Evolutionary conservation across 1,140 invertebrate genomes (phyloP), one percentile per base, ranked within the genome.

Genomic region (Lutraria rhynchaena): DNA sequence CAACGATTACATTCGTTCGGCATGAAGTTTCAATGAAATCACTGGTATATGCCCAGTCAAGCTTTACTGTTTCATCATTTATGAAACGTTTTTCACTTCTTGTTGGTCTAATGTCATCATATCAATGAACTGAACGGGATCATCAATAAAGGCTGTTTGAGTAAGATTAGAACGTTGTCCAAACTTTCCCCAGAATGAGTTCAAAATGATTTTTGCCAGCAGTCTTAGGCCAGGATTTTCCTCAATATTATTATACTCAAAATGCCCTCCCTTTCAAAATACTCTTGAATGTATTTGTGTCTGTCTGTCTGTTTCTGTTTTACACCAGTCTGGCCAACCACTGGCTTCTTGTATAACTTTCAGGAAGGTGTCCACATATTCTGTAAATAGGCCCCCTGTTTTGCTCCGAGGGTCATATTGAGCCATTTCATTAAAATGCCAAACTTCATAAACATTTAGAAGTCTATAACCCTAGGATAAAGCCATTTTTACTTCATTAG

Each of bases 261-360:
- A 9, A 13, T 75, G 37, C n/a, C 15, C 74, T 69, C 27, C 15
- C 24, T 24, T 82, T 81, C 9, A 81, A 85, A n/a, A 13, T 46
- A 55, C 76, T 63, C 49, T 53, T 22, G 49, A 5, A 33, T 22
- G 85, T 89, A 92, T 17, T 89, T 65, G 33, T 55, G 22, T 13
- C 92, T 86, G 63, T 92, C 93, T 87, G 19, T 49, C 1, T n/a
- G 51, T 51, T 63, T 74, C 15, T 74, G 85, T 61, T n/a, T n/a
- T n/a, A n/a, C n/a, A n/a, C n/a, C n/a, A n/a, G n/a, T n/a, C n/a
- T n/a, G n/a, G n/a, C n/a, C 77, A 87, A 22, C 76, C 83, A 29
- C 63, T 77, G 4, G 74, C 41, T 75, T 87, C 81, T 67, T 84
- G 82, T 60, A 87, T 89, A 73, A 84, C 71, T 58, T 87, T 85